These are phyloP conservation scores for Mesocentrotus franciscanus DNA, from an alignment of 53 echinoderm and acorn worm genomes.

Conservation along the genomic window DNA sequence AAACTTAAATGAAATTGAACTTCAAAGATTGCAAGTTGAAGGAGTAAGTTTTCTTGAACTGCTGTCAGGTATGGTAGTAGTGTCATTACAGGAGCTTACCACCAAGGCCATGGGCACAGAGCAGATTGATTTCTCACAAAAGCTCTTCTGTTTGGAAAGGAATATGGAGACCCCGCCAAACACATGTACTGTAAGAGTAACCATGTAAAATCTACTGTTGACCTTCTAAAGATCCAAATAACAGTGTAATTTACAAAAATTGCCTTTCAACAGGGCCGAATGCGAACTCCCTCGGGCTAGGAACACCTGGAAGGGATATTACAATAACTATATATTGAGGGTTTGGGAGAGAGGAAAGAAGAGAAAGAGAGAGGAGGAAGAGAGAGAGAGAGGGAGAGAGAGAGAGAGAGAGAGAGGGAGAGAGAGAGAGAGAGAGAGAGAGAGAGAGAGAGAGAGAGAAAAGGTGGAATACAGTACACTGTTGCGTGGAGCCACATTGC, in stretches of 20 bases:
- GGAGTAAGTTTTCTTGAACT: too few relatives aligned
- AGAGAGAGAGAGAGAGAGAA: background rate
- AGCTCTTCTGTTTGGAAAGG: background rate
- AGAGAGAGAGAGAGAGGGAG: background rate
- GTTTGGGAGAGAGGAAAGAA: background rate
- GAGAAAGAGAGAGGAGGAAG: too few relatives aligned
- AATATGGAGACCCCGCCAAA: background rate
- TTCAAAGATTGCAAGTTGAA: too few relatives aligned
- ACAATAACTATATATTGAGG: background rate
- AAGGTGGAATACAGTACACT: background rate
- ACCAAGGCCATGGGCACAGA: background rate
- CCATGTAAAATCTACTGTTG: background rate
- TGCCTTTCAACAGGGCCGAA: background rate
- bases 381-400: background rate
- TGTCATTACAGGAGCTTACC: background rate
- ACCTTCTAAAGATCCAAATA: background rate
- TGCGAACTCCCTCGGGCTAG: background rate
- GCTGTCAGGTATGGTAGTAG: too few relatives aligned
- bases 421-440: too few relatives aligned
- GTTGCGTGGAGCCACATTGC: background rate
- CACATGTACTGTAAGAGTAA: background rate
- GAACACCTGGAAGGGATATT: constrained; percentile 18
- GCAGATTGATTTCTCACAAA: background rate
- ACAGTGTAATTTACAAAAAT: background rate
- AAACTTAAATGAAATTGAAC: too few relatives aligned